phyloP scores from a whole-genome alignment of 1,140 invertebrate genomes.

The Frieseomelitta varia region DNA sequence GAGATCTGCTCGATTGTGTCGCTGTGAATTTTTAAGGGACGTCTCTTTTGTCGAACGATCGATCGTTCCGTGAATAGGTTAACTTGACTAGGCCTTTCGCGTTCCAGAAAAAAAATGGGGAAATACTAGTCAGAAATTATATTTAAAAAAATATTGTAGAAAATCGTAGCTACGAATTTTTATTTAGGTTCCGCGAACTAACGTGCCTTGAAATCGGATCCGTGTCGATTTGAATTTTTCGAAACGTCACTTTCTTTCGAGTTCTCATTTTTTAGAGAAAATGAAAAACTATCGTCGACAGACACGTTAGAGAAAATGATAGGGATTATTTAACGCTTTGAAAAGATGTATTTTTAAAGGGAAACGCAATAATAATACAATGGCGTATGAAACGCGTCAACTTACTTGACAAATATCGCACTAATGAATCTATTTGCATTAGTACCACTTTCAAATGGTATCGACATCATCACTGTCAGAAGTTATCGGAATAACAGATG shows the following conservation, averaged over 20 bases:
- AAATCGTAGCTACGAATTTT: conserved; percentile 37
- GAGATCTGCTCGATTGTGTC: too few relatives aligned
- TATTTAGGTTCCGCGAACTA: conserved; percentile 2
- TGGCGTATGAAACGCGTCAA: not conserved
- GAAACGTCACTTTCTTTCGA: not conserved
- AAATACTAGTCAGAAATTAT: too few relatives aligned
- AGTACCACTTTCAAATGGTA: not conserved
- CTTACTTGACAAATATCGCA: not conserved
- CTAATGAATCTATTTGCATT: not conserved
- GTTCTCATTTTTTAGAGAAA: not conserved
- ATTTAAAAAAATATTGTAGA: too few relatives aligned
- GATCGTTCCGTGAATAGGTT: too few relatives aligned
- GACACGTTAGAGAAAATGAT: too few relatives aligned
- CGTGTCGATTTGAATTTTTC: not conserved
- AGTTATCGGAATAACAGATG: too few relatives aligned
- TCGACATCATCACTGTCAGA: not conserved
- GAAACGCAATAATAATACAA: not conserved
- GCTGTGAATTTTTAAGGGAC: too few relatives aligned
- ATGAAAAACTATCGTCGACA: too few relatives aligned
- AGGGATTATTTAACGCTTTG: too few relatives aligned
- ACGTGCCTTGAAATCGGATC: not conserved
- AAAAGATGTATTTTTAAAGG: not conserved
- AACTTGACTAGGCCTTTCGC: too few relatives aligned
- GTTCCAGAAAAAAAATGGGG: too few relatives aligned
- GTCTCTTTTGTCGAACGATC: too few relatives aligned